phyloP scores from a whole-genome alignment of 2,797 vertebrate species.

The Chelidonichthys spinosus region DNA sequence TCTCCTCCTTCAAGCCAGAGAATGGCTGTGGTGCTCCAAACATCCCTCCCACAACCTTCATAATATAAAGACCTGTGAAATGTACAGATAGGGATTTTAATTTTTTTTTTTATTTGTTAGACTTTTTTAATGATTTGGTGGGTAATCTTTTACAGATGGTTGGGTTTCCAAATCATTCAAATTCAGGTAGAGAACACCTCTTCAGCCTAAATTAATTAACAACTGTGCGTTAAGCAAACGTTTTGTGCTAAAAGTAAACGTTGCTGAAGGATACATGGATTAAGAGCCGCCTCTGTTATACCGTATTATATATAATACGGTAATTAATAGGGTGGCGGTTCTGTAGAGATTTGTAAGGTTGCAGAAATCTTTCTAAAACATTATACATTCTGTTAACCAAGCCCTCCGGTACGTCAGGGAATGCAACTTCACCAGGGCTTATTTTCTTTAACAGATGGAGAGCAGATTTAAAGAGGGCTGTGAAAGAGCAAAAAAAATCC shows the following conservation, averaged over 20 bases:
- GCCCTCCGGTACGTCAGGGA: background rate
- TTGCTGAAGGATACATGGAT: too few relatives aligned
- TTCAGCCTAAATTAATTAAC: background rate
- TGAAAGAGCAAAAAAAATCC: background rate
- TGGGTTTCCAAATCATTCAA: background rate
- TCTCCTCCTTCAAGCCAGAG: constrained; percentile 13
- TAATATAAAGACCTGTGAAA: background rate
- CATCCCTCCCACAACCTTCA: background rate
- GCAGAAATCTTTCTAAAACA: background rate
- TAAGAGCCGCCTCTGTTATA: too few relatives aligned
- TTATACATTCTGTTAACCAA: background rate
- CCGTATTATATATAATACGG: background rate
- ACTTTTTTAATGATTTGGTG: background rate
- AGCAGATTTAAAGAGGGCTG: constrained; percentile 22
- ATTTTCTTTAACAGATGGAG: constrained; percentile 8
- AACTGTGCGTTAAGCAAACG: too few relatives aligned
- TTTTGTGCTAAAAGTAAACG: too few relatives aligned
- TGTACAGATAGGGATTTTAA: background rate
- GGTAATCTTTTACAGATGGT: background rate
- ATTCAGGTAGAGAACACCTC: background rate
- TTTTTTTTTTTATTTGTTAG: too few relatives aligned
- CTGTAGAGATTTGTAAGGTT: background rate
- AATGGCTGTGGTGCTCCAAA: constrained; percentile 6
- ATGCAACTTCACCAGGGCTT: background rate
- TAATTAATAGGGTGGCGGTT: background rate